Evolutionary conservation across 2,113 vertebrate genomes (phyloP).

Genomic region (Syrmaticus mikado): DNA sequence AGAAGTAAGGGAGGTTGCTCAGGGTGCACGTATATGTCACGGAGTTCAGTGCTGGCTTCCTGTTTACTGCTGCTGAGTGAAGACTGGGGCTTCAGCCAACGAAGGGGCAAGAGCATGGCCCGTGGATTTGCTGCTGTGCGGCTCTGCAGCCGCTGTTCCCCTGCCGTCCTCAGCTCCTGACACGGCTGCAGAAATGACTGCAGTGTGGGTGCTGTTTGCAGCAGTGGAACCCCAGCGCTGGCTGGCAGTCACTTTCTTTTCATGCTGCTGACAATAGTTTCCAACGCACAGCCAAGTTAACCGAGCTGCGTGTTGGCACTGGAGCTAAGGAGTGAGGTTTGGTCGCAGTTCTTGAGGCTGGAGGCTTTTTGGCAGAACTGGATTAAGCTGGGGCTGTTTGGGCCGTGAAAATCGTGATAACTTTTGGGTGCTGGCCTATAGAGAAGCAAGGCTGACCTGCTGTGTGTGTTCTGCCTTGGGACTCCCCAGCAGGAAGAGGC

Average conservation of each 20-base stretch:
- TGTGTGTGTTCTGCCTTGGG: neutral
- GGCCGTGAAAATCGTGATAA: neutral
- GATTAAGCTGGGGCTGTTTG: neutral
- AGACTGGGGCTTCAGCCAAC: neutral
- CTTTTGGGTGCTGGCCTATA: neutral
- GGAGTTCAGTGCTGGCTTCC: neutral
- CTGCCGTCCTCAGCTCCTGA: too few species aligned
- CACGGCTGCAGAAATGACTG: neutral
- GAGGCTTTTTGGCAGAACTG: neutral
- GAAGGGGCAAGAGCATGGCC: neutral
- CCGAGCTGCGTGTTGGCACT: neutral
- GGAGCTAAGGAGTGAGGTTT: neutral
- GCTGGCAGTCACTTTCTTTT: neutral
- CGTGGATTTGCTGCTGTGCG: neutral
- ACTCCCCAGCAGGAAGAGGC: neutral
- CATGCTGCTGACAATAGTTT: neutral
- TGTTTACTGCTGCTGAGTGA: constrained; percentile 38
- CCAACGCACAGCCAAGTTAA: fast-evolving
- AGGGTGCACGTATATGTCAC: neutral
- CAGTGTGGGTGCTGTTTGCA: neutral
- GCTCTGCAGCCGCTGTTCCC: neutral
- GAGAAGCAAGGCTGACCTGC: neutral
- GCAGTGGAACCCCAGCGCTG: fast-evolving
- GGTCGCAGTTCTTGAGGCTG: neutral
- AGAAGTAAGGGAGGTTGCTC: neutral